Percentiles rank a stretch among this genome's conserved stretches.
These are phyloP conservation scores for Xestia c-nigrum DNA, from an alignment of 2,888 invertebrate genomes.

Conservation along the genomic window DNA sequence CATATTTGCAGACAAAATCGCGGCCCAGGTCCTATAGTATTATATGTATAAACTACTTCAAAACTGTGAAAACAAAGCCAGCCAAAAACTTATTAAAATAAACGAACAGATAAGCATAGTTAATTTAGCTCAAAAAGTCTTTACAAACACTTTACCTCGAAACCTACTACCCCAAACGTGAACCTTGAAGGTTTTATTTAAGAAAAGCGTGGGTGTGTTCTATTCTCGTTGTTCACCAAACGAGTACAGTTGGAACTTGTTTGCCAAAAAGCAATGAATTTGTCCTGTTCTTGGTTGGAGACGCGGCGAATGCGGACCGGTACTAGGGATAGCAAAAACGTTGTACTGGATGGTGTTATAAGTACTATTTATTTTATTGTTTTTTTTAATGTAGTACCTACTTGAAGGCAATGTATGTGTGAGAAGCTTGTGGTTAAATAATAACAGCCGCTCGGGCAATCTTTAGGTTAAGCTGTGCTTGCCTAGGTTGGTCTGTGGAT, in stretches of 20 bases:
- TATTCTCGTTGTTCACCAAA: slow-evolving; percentile 40
- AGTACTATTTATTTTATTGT: background rate
- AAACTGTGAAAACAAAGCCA: background rate
- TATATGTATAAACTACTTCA: background rate
- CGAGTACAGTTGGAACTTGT: slow-evolving; percentile 60
- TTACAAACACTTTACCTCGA: slow-evolving; percentile 16
- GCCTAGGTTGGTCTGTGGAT: too few species aligned
- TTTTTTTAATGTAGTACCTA: too few species aligned
- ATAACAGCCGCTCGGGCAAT: too few species aligned
- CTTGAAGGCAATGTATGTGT: too few species aligned
- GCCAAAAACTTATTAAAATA: background rate
- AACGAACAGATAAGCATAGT: background rate
- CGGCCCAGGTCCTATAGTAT: too few species aligned
- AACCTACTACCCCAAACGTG: slow-evolving; percentile 11
- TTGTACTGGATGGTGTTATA: background rate
- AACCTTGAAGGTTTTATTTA: slow-evolving; percentile 25
- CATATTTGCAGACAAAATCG: too few species aligned
- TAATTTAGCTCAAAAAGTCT: background rate
- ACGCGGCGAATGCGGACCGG: slow-evolving; percentile 9
- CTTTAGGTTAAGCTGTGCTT: too few species aligned
- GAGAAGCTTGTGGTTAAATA: too few species aligned
- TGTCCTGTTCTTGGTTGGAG: slow-evolving; percentile 48
- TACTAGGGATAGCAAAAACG: slow-evolving; percentile 48
- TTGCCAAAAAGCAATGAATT: slow-evolving; percentile 71
- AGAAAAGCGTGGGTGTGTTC: slow-evolving; percentile 38